phyloP scores from a whole-genome alignment of 1,140 invertebrate species.

The Aphaenogaster rudis region DNA sequence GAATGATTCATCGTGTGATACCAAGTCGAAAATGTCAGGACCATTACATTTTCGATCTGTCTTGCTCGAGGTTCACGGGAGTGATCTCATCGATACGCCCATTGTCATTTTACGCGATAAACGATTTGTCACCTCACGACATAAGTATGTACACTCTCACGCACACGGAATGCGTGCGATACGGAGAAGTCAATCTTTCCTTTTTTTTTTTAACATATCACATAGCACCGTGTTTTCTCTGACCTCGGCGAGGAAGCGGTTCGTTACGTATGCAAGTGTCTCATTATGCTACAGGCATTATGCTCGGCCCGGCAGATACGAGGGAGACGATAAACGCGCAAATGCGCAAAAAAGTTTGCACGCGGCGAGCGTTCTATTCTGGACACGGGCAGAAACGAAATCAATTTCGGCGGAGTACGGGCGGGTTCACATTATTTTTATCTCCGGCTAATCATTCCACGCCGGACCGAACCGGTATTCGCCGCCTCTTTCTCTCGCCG shows the following conservation, averaged over 20 bases:
- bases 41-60: not conserved
- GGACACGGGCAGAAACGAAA: not conserved
- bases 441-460: slow-evolving; percentile 22
- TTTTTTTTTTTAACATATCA: not conserved
- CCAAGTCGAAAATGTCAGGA: not conserved
- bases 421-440: slow-evolving; percentile 38
- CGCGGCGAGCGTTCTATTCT: not conserved
- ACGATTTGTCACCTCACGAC: not conserved
- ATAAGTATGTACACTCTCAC: not conserved
- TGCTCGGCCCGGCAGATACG: not conserved
- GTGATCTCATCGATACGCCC: not conserved
- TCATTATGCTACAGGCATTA: not conserved
- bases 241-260: not conserved
- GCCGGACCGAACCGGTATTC: slow-evolving; percentile 14
- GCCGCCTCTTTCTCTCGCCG: not conserved
- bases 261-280: not conserved
- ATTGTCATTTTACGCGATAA: not conserved
- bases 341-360: not conserved
- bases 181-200: no score
- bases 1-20: not conserved
- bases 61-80: not conserved
- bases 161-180: not conserved
- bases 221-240: not conserved
- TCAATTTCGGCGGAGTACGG: not conserved
- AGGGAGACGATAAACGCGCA: slow-evolving; percentile 12